phyloP scores from a whole-genome alignment of 2,797 vertebrate genomes.

The Chloroceryle inda region DNA sequence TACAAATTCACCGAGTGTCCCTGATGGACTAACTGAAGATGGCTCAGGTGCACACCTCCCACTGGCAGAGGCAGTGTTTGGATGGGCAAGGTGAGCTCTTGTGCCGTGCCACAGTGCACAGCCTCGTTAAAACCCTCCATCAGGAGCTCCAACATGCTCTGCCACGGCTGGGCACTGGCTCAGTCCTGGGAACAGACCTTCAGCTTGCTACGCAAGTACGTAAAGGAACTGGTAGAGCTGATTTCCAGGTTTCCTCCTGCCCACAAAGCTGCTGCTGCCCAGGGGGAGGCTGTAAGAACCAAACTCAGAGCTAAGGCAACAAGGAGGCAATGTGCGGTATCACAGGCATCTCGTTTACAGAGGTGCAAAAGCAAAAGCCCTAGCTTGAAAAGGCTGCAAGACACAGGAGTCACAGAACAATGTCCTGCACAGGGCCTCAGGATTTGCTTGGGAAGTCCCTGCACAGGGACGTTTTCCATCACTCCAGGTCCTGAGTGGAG shows the following conservation, averaged over 20 bases:
- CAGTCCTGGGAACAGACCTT: not conserved
- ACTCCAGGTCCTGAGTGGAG: not conserved
- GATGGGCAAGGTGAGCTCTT: not conserved
- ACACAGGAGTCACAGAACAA: rapidly evolving
- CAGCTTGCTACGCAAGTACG: rapidly evolving
- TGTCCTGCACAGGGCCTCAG: not conserved
- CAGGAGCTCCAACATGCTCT: not conserved
- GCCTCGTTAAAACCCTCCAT: not conserved
- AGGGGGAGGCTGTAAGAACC: not conserved
- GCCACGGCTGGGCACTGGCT: rapidly evolving
- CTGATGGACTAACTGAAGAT: not conserved
- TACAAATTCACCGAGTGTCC: not conserved
- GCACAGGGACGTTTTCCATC: not conserved
- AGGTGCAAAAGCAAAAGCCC: not conserved
- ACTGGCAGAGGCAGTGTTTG: rapidly evolving
- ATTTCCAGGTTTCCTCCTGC: not conserved
- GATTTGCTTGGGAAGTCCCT: rapidly evolving
- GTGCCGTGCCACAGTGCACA: rapidly evolving
- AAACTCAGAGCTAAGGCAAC: rapidly evolving
- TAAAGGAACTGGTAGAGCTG: not conserved
- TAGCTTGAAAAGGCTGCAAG: not conserved
- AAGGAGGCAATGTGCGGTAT: rapidly evolving
- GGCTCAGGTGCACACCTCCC: not conserved
- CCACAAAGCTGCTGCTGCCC: not conserved
- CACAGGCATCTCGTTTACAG: rapidly evolving